Percentiles rank a stretch among this genome's conserved stretches.
Conservation (phyloP, 2,888 invertebrate genomes). For the Drosophila greeni region DNA sequence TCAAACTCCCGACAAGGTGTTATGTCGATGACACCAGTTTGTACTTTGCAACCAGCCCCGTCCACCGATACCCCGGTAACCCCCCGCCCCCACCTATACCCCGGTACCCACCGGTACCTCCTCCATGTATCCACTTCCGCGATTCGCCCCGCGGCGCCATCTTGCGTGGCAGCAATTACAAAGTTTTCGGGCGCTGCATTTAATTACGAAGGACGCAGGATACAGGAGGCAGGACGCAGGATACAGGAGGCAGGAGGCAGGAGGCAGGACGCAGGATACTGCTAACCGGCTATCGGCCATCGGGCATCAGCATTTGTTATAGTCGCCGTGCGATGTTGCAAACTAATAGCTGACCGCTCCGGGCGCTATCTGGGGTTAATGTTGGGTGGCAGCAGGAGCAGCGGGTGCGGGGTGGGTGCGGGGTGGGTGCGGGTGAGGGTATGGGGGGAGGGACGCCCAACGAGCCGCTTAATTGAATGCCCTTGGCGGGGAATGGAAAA, state of each 20-base stretch:
- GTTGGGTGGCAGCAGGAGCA: neutral
- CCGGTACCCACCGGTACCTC: neutral
- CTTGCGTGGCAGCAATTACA: slow-evolving; percentile 68
- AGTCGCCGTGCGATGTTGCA: slow-evolving; percentile 51
- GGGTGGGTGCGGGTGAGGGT: slow-evolving; percentile 1
- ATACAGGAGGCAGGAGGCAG: too few relatives aligned
- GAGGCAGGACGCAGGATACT: too few relatives aligned
- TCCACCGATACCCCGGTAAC: neutral
- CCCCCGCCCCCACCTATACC: too few relatives aligned
- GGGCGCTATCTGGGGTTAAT: slow-evolving; percentile 22
- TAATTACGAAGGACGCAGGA: slow-evolving; percentile 62
- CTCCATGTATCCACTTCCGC: slow-evolving; percentile 1
- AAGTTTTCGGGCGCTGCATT: slow-evolving; percentile 67
- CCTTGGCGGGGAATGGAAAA: slow-evolving; percentile 41
- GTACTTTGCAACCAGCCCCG: slow-evolving; percentile 9
- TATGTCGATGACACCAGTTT: slow-evolving; percentile 22
- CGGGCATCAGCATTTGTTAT: slow-evolving; percentile 48
- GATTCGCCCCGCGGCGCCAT: slow-evolving; percentile 57
- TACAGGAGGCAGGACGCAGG: too few relatives aligned
- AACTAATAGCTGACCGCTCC: slow-evolving; percentile 59
- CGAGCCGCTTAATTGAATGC: slow-evolving; percentile 70
- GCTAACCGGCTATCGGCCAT: slow-evolving; percentile 10
- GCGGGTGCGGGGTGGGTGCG: neutral
- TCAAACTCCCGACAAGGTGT: neutral
- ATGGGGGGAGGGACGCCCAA: too few relatives aligned